A percentile compares a stretch with the other conserved stretches of the same genome.
Evolutionary conservation across 2,797 vertebrate genomes (phyloP).

Genomic region (Sarcophilus harrisii): DNA sequence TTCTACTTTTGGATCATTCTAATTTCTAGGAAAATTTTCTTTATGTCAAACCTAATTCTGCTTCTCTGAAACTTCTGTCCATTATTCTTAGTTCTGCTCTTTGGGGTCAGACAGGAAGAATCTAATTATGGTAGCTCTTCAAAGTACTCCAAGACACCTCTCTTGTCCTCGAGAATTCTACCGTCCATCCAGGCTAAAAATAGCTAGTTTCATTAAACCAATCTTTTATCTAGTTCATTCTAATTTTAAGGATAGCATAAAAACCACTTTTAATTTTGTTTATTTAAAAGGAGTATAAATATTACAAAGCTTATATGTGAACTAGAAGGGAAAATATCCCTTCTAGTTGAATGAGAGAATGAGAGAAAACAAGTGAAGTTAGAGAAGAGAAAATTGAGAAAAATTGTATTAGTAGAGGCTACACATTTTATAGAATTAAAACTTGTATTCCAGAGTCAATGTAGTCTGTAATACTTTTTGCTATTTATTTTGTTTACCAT

Average conservation of each 20-base stretch:
- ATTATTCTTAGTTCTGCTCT: not conserved
- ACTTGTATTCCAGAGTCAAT: not conserved
- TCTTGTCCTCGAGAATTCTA: not conserved
- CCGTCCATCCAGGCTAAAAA: not conserved
- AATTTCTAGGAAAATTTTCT: not conserved
- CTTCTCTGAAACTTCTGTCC: not conserved
- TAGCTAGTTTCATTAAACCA: not conserved
- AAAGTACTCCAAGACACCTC: not conserved
- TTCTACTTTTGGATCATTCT: not conserved
- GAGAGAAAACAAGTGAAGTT: not conserved
- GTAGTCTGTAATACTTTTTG: not conserved
- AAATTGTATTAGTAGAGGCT: not conserved
- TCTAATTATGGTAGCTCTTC: not conserved
- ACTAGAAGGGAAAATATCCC: not conserved
- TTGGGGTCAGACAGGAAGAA: not conserved
- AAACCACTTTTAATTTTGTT: not conserved
- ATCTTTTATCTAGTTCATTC: not conserved
- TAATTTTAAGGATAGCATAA: not conserved
- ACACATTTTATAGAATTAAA: not conserved
- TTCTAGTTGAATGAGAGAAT: no score
- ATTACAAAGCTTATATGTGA: not conserved
- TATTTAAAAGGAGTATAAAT: not conserved
- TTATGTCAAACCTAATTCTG: not conserved
- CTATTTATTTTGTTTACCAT: not conserved
- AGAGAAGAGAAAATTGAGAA: not conserved